Evolutionary conservation across 2,888 invertebrate species (phyloP).

Genomic region (Mythimna albipuncta): DNA sequence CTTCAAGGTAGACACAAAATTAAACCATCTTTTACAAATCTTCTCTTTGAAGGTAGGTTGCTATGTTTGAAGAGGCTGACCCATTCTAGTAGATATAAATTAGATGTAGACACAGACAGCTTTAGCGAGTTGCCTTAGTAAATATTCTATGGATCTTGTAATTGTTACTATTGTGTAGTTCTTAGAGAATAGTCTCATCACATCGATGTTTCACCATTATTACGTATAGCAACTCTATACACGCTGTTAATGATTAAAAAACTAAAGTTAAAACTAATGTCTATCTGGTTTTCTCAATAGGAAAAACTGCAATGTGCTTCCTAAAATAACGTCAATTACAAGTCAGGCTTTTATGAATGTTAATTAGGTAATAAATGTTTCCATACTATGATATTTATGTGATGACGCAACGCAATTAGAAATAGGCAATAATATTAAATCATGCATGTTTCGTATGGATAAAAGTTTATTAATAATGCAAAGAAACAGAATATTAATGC

Average conservation of each 20-base stretch:
- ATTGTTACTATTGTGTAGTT: constrained; percentile 56
- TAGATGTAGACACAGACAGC: constrained; percentile 65
- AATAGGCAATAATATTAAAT: constrained; percentile 9
- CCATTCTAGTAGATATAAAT: constrained; percentile 57
- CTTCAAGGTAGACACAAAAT: constrained; percentile 35
- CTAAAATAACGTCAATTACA: constrained; percentile 46
- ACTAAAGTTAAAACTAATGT: not conserved
- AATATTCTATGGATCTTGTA: constrained; percentile 63
- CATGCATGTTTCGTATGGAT: not conserved
- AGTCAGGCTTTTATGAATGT: constrained; percentile 25
- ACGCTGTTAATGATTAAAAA: not conserved
- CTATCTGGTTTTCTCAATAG: not conserved
- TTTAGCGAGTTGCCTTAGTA: constrained; percentile 73
- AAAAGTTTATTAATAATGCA: constrained; percentile 8
- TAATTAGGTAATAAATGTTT: constrained; percentile 3
- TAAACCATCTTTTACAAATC: not conserved
- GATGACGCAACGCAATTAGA: constrained; percentile 8
- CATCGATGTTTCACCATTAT: constrained; percentile 21
- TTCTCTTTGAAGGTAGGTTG: constrained; percentile 51
- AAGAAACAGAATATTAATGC: not conserved
- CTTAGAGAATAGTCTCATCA: constrained; percentile 43
- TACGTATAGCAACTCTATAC: not conserved
- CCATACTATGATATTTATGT: not conserved
- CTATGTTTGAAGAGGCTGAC: constrained; percentile 68
- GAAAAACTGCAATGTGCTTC: constrained; percentile 16